Base-by-base conservation (phyloP, 2,797 vertebrate species). In the Chelonia mydas region DNA sequence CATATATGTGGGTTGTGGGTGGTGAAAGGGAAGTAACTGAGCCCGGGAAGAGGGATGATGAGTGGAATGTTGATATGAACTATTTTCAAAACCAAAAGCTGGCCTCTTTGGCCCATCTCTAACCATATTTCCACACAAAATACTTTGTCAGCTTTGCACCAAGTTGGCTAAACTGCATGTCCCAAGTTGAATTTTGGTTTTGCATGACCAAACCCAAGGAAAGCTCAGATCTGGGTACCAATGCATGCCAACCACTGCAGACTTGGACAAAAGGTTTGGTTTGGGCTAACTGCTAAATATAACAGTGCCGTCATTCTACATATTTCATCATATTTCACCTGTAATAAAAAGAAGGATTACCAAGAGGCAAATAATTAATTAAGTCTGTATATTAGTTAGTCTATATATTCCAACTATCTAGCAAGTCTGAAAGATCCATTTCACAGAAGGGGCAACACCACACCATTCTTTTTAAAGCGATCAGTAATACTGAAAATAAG, bases 401-500 rank as follows among this genome's bases (percentile, higher is more conserved):
- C 55, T 55, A 55, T 55, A 11, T 53, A 53, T 53, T 53, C 21
- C 51, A 53, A 53, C 51, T 53, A 21, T 53, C 51, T 53, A 21
- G 19, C 51, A 53, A 53, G 51, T 17, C 51, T 53, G 51, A 53
- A 53, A 53, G 51, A 53, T 53, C 55, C 55, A 27, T 55, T 55
- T 55, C 23, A 55, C 55, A 55, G 55, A 25, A 11, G 11, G 25
- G 55, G 55, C 55, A 55, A 55, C 6, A 27, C 25, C 25, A 55
- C 25, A 55, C 55, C 10, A 55, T 57, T 57, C 55, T 55, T 84
- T 94, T 91, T 76, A 83, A 90, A 95, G 81, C 78, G 81, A 72
- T 89, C 87, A 53, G 83, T 41, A n/a, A 54, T 86, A 91, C 78
- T 94, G 92, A 94, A 95, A 96, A 93, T 83, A 37, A 94, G 92